A percentile compares a stretch with the other conserved stretches of the same genome.
These are phyloP conservation scores for Amiota mariae DNA, from an alignment of 2,888 invertebrate genomes.

Conservation along the genomic window DNA sequence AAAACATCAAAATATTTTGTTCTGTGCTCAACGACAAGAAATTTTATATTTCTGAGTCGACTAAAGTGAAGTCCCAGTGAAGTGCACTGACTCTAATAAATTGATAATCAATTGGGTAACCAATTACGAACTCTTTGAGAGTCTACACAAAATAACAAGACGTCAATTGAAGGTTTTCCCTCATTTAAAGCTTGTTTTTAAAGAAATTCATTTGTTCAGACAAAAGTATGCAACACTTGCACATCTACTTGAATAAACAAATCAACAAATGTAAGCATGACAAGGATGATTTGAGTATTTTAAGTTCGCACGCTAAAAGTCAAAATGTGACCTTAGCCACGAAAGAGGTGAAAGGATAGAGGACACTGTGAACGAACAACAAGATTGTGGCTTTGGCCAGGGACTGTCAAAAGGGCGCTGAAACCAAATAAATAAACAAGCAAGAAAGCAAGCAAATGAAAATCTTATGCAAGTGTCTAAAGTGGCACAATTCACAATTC, in stretches of 20 bases:
- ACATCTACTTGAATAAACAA: background rate
- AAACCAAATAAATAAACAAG: background rate
- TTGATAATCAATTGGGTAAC: too few relatives aligned
- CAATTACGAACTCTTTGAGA: too few relatives aligned
- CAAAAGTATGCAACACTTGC: background rate
- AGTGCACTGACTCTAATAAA: too few relatives aligned
- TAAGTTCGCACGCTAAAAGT: constrained; percentile 1
- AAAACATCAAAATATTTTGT: too few relatives aligned
- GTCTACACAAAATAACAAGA: too few relatives aligned
- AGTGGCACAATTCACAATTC: constrained; percentile 7
- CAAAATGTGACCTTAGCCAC: constrained; percentile 25
- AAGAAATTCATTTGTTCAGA: too few relatives aligned
- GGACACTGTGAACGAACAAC: background rate
- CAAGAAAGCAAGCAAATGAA: background rate
- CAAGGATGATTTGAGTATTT: background rate
- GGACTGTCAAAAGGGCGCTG: background rate
- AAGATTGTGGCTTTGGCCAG: background rate
- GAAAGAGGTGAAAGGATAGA: constrained; percentile 1
- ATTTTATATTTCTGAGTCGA: too few relatives aligned
- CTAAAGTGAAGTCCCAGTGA: too few relatives aligned
- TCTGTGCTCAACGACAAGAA: too few relatives aligned
- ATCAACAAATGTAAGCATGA: background rate
- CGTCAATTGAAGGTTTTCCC: too few relatives aligned
- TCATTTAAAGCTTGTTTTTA: too few relatives aligned
- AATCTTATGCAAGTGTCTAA: constrained; percentile 2